Percentiles rank a stretch among this genome's conserved stretches.
Conservation (phyloP, 2,113 vertebrate genomes). For the Peromyscus polionotus region DNA sequence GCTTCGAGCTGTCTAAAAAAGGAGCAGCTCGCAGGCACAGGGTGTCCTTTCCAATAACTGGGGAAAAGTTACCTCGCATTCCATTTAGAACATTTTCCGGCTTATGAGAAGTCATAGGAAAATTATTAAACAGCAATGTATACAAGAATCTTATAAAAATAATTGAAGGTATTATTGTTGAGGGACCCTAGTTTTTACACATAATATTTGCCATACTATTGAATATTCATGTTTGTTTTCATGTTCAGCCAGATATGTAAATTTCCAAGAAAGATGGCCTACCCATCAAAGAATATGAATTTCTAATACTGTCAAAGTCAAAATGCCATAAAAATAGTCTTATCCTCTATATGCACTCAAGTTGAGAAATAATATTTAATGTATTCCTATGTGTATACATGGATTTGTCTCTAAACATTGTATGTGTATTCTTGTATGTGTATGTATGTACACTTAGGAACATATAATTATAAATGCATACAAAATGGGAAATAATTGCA, state of each 20-base stretch:
- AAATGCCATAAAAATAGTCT: constrained; percentile 33
- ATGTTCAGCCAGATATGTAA: background rate
- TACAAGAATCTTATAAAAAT: constrained; percentile 33
- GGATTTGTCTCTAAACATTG: background rate
- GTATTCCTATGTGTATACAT: background rate
- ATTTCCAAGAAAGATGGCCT: background rate
- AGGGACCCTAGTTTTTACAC: background rate
- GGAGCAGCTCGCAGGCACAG: rapidly evolving
- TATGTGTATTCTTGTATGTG: background rate
- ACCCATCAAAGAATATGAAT: background rate
- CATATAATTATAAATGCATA: background rate
- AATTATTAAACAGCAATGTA: background rate
- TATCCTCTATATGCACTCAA: background rate
- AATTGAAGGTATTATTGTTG: background rate
- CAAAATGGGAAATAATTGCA: background rate
- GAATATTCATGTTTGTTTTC: background rate
- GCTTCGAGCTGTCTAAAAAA: background rate
- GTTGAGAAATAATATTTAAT: constrained; percentile 44
- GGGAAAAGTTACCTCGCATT: background rate
- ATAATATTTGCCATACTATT: background rate
- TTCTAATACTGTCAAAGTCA: background rate
- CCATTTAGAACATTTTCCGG: background rate
- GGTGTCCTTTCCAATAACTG: rapidly evolving
- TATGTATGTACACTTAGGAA: background rate
- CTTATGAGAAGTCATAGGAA: background rate